Conservation (phyloP, 1,140 invertebrate species). For the Ectropis grisescens region DNA sequence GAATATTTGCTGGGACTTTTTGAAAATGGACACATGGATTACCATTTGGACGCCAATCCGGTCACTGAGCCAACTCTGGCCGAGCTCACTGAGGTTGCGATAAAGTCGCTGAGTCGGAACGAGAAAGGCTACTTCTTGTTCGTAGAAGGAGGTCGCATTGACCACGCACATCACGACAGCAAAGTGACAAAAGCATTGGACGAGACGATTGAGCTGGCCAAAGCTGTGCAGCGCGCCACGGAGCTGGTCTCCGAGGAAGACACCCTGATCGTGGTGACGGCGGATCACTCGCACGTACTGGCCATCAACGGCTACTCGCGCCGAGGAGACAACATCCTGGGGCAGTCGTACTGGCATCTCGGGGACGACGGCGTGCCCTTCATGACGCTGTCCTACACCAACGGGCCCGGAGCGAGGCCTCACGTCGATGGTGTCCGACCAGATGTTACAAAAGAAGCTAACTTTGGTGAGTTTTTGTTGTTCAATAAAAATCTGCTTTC, state of each 20-base stretch:
- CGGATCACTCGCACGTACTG: slow-evolving; percentile 77
- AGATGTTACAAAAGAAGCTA: slow-evolving; percentile 24
- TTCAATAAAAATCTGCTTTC: background rate
- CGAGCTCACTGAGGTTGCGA: slow-evolving; percentile 86
- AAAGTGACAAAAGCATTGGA: slow-evolving; percentile 56
- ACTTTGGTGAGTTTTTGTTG: slow-evolving; percentile 50
- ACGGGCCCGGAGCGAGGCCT: slow-evolving; percentile 7
- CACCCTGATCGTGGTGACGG: slow-evolving; percentile 75
- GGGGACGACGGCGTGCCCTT: slow-evolving; percentile 62
- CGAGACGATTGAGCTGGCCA: slow-evolving; percentile 5
- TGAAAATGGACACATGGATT: background rate
- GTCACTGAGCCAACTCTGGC: slow-evolving; percentile 77
- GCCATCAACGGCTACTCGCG: slow-evolving; percentile 72
- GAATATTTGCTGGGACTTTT: background rate
- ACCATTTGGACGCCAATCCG: slow-evolving; percentile 18
- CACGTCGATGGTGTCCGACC: slow-evolving; percentile 35
- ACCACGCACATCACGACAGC: slow-evolving; percentile 82
- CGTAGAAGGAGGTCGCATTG: slow-evolving; percentile 87
- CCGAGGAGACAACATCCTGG: slow-evolving; percentile 64
- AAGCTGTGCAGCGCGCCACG: slow-evolving; percentile 65
- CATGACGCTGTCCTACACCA: slow-evolving; percentile 62
- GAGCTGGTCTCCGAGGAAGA: slow-evolving; percentile 68
- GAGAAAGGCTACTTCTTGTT: slow-evolving; percentile 86
- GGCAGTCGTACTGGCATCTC: slow-evolving; percentile 47
- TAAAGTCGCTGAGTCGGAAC: slow-evolving; percentile 81